Evolutionary conservation across 2,888 invertebrate genomes (phyloP).

Genomic region (Tipula vernalis): DNA sequence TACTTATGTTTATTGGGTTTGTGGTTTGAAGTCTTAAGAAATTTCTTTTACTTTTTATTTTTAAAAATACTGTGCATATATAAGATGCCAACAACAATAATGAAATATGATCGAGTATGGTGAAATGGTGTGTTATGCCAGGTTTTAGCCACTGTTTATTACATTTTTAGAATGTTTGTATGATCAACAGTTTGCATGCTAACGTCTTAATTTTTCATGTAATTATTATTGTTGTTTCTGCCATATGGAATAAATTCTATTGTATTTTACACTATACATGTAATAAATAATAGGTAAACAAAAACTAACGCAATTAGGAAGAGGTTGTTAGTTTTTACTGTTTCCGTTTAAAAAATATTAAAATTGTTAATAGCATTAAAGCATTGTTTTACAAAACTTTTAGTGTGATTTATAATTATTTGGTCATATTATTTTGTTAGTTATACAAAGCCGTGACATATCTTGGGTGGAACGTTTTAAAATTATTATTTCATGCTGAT

Average conservation of each 20-base stretch:
- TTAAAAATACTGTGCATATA: neutral
- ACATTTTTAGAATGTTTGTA: neutral
- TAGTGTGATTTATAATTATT: neutral
- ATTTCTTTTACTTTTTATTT: neutral
- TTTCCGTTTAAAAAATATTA: neutral
- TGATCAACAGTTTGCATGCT: neutral
- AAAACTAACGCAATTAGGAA: neutral
- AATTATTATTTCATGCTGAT: too few relatives aligned
- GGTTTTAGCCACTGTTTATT: neutral
- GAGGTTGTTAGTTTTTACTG: neutral
- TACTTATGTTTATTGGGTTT: neutral
- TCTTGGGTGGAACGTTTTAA: neutral
- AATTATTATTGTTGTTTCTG: neutral
- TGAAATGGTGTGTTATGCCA: neutral
- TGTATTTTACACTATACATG: neutral
- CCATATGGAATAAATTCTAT: neutral
- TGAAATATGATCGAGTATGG: neutral
- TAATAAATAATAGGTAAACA: neutral
- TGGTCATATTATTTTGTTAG: neutral
- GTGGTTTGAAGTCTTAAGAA: neutral
- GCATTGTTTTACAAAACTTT: neutral
- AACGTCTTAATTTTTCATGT: neutral
- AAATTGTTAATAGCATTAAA: neutral
- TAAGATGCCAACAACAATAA: neutral
- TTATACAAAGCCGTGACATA: neutral